phyloP scores from a whole-genome alignment of 2,113 vertebrate genomes.

The Heteronetta atricapilla region DNA sequence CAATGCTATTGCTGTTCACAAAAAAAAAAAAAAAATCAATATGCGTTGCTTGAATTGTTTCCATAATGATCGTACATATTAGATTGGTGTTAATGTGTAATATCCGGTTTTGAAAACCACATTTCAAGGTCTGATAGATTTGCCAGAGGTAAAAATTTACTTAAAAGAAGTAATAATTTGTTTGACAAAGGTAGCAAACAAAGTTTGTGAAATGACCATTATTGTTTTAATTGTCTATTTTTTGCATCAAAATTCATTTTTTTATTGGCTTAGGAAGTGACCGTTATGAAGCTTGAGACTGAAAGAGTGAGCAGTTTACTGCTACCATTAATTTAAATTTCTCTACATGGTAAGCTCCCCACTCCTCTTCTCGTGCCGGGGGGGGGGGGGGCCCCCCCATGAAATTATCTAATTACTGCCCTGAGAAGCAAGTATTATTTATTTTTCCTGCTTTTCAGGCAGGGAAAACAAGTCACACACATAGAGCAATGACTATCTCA shows the following conservation, averaged over 20 bases:
- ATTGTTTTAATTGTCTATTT: not conserved
- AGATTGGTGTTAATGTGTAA: conserved; percentile 17
- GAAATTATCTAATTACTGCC: not conserved
- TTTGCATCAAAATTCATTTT: not conserved
- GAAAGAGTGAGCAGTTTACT: not conserved
- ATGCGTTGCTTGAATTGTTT: conserved; percentile 35
- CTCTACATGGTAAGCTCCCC: not conserved
- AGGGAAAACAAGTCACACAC: not conserved
- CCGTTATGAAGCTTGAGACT: not conserved
- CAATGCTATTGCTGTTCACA: not conserved
- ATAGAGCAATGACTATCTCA: not conserved
- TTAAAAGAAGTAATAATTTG: not conserved
- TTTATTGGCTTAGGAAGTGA: not conserved
- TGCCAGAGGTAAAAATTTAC: not conserved
- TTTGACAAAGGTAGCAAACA: not conserved
- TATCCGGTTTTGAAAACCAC: conserved; percentile 55
- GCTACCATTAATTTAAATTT: not conserved
- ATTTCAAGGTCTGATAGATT: conserved; percentile 39
- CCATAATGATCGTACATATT: not conserved
- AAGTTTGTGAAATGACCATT: not conserved
- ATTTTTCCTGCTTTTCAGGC: not conserved
- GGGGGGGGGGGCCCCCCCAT: too few relatives aligned
- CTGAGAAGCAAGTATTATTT: not conserved
- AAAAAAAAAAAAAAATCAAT: not conserved
- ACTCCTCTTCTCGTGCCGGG: too few relatives aligned